Evolutionary conservation across 2,113 vertebrate genomes (phyloP).

Genomic region (Mobula hypostoma): DNA sequence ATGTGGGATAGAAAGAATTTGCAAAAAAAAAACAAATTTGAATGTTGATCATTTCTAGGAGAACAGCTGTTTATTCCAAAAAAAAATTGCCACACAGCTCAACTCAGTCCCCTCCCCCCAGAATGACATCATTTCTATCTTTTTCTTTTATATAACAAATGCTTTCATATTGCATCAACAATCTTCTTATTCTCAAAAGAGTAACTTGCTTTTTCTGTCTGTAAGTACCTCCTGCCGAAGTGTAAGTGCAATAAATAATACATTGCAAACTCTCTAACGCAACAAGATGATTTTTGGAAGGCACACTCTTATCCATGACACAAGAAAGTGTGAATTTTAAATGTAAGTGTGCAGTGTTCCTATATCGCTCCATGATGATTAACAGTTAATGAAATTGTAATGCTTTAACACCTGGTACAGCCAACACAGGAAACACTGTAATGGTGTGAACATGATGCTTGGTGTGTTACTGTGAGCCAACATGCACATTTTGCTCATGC

Average conservation of each 20-base stretch:
- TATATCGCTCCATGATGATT: constrained; percentile 28
- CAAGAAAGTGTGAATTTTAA: constrained; percentile 24
- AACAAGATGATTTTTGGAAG: constrained; percentile 23
- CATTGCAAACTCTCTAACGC: constrained; percentile 32
- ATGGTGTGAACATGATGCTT: constrained; percentile 36
- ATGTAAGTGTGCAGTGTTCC: constrained; percentile 17
- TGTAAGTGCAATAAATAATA: constrained; percentile 32
- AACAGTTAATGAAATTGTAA: constrained; percentile 35
- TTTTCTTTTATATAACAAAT: constrained; percentile 2
- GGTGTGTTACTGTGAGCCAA: constrained; percentile 32
- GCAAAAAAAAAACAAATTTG: not conserved
- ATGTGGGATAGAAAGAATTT: not conserved
- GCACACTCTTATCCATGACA: not conserved
- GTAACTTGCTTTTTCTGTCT: not conserved
- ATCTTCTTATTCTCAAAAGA: constrained; percentile 22
- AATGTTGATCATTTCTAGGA: too few species aligned
- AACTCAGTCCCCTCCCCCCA: not conserved
- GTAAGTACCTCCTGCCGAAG: constrained; percentile 19
- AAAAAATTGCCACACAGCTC: not conserved
- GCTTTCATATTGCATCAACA: not conserved
- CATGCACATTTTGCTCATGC: constrained; percentile 25
- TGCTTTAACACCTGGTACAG: constrained; percentile 32
- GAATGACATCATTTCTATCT: not conserved
- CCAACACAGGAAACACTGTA: constrained; percentile 37
- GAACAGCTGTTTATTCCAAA: not conserved